Conservation (phyloP, 2,888 invertebrate species). For the Magallana nippona region DNA sequence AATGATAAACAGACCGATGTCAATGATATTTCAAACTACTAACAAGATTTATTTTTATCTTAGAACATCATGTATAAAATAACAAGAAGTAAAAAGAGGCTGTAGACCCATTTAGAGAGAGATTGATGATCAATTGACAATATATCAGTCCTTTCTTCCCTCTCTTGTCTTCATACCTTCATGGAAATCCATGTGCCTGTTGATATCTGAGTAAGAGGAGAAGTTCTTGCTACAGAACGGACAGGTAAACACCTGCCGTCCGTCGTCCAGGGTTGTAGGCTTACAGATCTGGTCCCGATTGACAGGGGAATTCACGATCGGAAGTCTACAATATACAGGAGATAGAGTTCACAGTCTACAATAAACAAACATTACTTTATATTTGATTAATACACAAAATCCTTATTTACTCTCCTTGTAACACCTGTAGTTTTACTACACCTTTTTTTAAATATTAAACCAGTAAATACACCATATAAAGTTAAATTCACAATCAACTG, state of each 20-base stretch:
- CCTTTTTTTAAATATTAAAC: no score
- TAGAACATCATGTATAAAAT: neutral
- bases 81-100: no score
- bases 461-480: no score
- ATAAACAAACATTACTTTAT: neutral
- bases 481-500: no score
- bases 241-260: constrained; percentile 79
- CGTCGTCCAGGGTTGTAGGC: constrained; percentile 76
- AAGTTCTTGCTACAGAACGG: constrained; percentile 80
- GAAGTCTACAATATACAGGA: constrained; percentile 64
- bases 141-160: no score
- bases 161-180: constrained; percentile 73
- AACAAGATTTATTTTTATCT: neutral
- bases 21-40: neutral
- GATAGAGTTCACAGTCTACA: neutral
- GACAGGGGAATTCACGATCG: constrained; percentile 75
- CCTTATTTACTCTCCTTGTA: no score
- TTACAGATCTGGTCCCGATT: constrained; percentile 77
- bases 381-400: no score
- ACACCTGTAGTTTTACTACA: no score
- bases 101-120: no score
- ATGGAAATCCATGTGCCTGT: constrained; percentile 81
- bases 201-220: constrained; percentile 79
- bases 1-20: constrained; percentile 39
- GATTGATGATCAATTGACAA: no score